Conservation (phyloP, 2,797 vertebrate species). For the Scolopax bukidnonensis region DNA sequence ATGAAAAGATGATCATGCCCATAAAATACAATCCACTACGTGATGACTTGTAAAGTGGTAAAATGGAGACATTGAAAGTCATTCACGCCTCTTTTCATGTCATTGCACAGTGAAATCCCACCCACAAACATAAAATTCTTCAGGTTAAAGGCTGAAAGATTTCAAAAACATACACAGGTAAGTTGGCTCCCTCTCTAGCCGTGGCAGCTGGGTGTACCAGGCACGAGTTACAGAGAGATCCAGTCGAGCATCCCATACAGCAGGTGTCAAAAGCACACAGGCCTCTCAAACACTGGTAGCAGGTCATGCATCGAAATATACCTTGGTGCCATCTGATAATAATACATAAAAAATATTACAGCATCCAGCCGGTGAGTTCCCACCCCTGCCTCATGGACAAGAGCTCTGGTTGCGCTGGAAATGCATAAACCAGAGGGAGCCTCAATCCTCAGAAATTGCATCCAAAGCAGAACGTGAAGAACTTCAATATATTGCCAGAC, state of each 20-base stretch:
- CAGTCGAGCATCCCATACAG: accelerated
- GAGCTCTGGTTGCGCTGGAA: neutral
- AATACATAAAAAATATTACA: neutral
- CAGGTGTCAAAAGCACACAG: neutral
- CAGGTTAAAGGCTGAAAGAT: conserved; percentile 8
- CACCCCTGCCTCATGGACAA: neutral
- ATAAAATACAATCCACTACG: conserved; percentile 16
- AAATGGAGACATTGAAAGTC: conserved; percentile 1
- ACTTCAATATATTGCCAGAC: neutral
- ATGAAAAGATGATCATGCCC: neutral
- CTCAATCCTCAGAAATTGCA: neutral
- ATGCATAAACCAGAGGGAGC: neutral
- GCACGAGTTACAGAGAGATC: neutral
- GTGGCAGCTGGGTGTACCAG: neutral
- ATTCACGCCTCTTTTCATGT: neutral
- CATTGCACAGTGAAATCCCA: conserved; percentile 23
- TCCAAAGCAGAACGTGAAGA: accelerated
- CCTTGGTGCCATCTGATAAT: neutral
- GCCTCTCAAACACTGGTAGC: neutral
- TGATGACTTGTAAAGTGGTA: conserved; percentile 19
- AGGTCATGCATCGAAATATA: neutral
- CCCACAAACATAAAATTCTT: conserved; percentile 7
- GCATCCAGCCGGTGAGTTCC: neutral
- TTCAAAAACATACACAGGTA: neutral
- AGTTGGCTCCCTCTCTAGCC: neutral